Evolutionary conservation across 2,888 invertebrate species (phyloP).

Genomic region (Nebria brevicollis): DNA sequence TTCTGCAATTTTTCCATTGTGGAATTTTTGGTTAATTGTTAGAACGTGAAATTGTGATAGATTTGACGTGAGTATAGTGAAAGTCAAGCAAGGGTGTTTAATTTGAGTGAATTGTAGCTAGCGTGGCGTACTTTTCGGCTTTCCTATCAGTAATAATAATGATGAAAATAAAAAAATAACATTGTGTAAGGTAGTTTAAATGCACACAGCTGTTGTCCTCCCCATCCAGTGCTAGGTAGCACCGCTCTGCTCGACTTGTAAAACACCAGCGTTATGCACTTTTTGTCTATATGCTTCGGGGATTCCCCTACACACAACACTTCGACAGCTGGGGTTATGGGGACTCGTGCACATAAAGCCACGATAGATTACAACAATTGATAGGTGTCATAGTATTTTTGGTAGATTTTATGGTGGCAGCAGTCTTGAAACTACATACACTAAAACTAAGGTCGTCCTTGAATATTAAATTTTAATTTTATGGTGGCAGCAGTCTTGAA

Average conservation of each 20-base stretch:
- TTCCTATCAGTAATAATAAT: slow-evolving; percentile 11
- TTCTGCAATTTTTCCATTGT: too few relatives aligned
- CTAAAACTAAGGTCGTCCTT: too few relatives aligned
- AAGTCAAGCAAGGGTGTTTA: background rate
- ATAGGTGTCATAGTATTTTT: background rate
- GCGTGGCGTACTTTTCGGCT: slow-evolving; percentile 8
- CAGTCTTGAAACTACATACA: background rate
- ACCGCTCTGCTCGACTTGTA: background rate
- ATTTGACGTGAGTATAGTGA: too few relatives aligned
- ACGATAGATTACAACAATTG: slow-evolving; percentile 5
- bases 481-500: background rate
- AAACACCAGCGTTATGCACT: slow-evolving; percentile 4
- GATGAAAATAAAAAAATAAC: background rate
- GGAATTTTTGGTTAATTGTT: too few relatives aligned
- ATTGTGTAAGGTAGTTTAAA: slow-evolving; percentile 4
- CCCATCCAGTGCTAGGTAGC: background rate
- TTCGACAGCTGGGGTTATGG: background rate
- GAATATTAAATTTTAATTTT: background rate
- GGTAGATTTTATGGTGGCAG: background rate
- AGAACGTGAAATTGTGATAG: too few relatives aligned
- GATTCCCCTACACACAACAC: slow-evolving; percentile 20
- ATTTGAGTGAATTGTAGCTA: background rate
- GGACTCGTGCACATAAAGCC: background rate
- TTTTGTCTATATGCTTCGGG: background rate
- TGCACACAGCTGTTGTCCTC: background rate